phyloP scores from a whole-genome alignment of 2,113 vertebrate genomes.

The Tauraco erythrolophus region DNA sequence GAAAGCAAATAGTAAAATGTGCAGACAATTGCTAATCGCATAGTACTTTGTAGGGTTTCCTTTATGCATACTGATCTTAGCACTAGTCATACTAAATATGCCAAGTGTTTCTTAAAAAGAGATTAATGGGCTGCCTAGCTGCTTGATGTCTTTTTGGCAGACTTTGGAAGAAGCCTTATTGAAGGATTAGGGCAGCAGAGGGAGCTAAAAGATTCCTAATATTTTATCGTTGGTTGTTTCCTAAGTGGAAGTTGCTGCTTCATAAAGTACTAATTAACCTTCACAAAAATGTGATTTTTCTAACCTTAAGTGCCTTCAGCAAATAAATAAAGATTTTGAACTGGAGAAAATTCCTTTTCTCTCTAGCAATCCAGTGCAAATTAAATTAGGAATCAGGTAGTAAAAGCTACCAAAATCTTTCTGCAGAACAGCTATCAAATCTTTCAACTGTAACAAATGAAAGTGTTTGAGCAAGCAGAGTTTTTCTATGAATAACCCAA shows the following conservation, averaged over 20 bases:
- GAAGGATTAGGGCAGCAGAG: conserved; percentile 67
- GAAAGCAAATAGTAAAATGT: background rate
- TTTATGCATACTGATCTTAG: background rate
- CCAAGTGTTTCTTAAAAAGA: background rate
- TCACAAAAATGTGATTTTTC: background rate
- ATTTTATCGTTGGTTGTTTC: conserved; percentile 41
- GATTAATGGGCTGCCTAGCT: background rate
- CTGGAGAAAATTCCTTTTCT: background rate
- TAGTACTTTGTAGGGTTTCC: background rate
- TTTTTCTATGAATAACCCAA: conserved; percentile 10
- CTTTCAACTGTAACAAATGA: background rate
- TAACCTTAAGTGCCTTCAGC: background rate
- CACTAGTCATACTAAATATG: background rate
- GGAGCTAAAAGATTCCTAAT: conserved; percentile 71
- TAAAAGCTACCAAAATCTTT: background rate
- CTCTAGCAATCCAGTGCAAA: background rate
- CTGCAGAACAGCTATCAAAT: background rate
- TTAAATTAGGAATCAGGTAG: background rate
- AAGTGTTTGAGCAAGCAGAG: background rate
- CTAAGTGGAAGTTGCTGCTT: conserved; percentile 1
- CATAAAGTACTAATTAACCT: conserved; percentile 21
- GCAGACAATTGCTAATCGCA: background rate
- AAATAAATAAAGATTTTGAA: background rate
- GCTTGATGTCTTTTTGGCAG: background rate
- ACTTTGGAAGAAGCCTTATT: background rate